phyloP scores from a whole-genome alignment of 2,113 vertebrate genomes.

The Accipiter cooperii region DNA sequence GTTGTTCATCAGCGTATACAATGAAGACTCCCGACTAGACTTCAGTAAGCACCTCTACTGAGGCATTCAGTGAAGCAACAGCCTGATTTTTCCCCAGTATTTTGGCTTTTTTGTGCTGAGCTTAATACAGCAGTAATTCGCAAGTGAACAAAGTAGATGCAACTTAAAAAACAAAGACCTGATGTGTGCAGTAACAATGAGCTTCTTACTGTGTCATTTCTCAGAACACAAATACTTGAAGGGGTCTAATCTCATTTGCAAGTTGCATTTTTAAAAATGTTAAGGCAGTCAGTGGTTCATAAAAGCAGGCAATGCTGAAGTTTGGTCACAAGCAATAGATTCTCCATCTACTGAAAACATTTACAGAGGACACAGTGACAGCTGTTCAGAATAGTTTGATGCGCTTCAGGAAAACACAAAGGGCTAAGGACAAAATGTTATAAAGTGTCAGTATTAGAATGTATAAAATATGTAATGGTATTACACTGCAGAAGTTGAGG shows the following conservation, averaged over 20 bases:
- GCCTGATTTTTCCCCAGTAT: not conserved
- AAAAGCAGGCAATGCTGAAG: not conserved
- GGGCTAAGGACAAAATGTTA: not conserved
- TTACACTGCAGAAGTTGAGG: not conserved
- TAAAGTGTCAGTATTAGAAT: not conserved
- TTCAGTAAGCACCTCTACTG: not conserved
- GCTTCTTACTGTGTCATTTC: not conserved
- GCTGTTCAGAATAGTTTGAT: not conserved
- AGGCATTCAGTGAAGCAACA: not conserved
- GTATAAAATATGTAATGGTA: not conserved
- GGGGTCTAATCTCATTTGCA: conserved; percentile 6
- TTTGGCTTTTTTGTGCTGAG: not conserved
- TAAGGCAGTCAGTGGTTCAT: not conserved
- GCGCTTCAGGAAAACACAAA: not conserved
- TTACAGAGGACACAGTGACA: not conserved
- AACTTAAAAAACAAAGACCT: not conserved
- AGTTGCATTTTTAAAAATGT: not conserved
- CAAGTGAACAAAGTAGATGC: not conserved
- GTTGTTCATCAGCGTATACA: not conserved
- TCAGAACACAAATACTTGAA: conserved; percentile 27
- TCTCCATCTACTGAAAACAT: not conserved
- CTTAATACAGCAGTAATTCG: not conserved
- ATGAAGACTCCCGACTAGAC: not conserved
- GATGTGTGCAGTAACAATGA: conserved; percentile 22
- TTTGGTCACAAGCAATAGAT: not conserved